Conservation (phyloP, 2,113 vertebrate species). For the Myodes glareolus region DNA sequence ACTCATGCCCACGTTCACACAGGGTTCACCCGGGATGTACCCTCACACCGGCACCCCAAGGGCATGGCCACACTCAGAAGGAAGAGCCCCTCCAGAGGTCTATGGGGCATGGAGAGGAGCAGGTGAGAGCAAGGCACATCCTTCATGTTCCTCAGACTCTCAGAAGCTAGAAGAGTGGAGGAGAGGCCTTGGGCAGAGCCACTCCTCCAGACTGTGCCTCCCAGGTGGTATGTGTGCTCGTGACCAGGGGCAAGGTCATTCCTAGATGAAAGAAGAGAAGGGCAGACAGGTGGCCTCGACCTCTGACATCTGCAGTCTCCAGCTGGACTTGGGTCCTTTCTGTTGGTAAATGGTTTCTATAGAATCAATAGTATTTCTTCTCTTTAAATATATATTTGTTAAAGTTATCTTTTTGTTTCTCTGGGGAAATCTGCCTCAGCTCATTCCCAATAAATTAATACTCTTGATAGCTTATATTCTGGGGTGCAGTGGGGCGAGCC, state of each 20-base stretch:
- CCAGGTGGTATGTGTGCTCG: conserved; percentile 81
- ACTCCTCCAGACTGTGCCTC: conserved; percentile 43
- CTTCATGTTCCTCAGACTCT: conserved; percentile 85
- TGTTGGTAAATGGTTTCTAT: conserved; percentile 87
- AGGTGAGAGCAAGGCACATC: conserved; percentile 93
- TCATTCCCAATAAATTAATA: conserved; percentile 90
- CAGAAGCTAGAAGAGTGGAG: conserved; percentile 67
- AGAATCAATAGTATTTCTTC: conserved; percentile 89
- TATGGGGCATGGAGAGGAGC: conserved; percentile 3
- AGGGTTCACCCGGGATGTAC: not conserved
- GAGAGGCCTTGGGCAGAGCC: not conserved
- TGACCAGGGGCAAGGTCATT: conserved; percentile 82
- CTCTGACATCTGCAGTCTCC: conserved; percentile 82
- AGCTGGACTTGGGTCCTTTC: conserved; percentile 85
- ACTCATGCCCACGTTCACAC: not conserved
- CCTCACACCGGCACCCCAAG: not conserved
- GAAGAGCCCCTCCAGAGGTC: not conserved
- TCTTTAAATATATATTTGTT: conserved; percentile 91
- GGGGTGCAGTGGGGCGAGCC: conserved; percentile 51
- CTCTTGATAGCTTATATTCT: conserved; percentile 86
- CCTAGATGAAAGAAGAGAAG: not conserved
- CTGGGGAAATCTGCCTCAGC: conserved; percentile 84
- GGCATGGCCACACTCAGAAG: not conserved
- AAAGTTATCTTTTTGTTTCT: conserved; percentile 88
- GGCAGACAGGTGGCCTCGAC: conserved; percentile 79